Evolutionary conservation across 92 coral and sea anemone genomes (phyloP), one percentile per base, ranked within the genome.

Genomic region (Desmophyllum pertusum): DNA sequence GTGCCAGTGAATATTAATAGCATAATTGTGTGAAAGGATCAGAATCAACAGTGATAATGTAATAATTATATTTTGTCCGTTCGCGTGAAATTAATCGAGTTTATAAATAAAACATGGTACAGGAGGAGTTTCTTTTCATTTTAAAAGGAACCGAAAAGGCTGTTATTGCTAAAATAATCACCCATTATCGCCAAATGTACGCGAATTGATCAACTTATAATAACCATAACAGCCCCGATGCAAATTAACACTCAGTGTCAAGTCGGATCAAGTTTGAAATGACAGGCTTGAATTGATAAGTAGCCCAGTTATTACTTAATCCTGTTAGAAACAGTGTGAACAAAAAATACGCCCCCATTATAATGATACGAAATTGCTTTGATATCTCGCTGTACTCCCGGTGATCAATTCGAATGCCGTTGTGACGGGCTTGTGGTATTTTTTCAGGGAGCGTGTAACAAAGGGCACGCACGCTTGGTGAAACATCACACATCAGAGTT

Each of bases 11-110:
- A 93, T 91, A 93, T 79, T 89, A 83, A 93, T 91, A 78, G 86
- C 75, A 88, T 83, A 91, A 91, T 86, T 85, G 93, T 85, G 93
- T 85, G 93, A 75, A 89, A 88, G 83, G 86, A 40, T 82, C 81
- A 83, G 40, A 81, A 76, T 86, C 86, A 86, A 75, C 77, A 80
- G 86, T 75, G 90, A 89, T 87, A 94, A 86, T 83, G 90, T 77
- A 89, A 94, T 91, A 91, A 84, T 71, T 63, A 61, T 71, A 51
- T 72, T 64, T 36, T 82, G 90, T 74, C 91, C 90, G 91, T 87
- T 85, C 77, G 75, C 77, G 78, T 77, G 76, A 87, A 88, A 85
- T 84, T 77, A 83, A 82, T 71, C 78, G 42, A 75, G 75, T 66
- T 76, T 70, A 85, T 81, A 80, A 89, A 89, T 78, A 75, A 48